Evolutionary conservation across 2,113 vertebrate genomes (phyloP).

Genomic region (Gambusia holbrooki): DNA sequence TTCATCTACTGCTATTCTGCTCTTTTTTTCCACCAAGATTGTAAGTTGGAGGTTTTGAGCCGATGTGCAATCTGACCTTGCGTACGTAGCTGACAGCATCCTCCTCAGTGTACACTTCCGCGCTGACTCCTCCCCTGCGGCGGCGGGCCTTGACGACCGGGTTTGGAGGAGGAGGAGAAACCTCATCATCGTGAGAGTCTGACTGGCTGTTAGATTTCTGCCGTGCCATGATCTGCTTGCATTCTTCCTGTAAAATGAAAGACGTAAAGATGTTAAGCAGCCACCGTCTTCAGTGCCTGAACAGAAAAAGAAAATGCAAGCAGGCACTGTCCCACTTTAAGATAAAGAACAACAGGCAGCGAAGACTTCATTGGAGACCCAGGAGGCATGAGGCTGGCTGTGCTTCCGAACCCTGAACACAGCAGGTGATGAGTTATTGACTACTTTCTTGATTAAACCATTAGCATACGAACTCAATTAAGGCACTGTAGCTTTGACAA

Average conservation of each 20-base stretch:
- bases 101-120: conserved; percentile 97
- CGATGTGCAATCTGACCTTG: conserved; percentile 83
- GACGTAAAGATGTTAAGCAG: background rate
- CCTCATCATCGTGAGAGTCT: conserved; percentile 93
- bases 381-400: conserved; percentile 15
- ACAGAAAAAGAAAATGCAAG: conserved; percentile 10
- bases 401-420: conserved; percentile 30
- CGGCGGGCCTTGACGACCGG: conserved; percentile 91
- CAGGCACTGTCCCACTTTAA: conserved; percentile 25
- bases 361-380: conserved; percentile 35
- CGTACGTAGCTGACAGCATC: conserved; percentile 96
- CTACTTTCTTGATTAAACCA: conserved; percentile 51
- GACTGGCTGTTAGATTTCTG: conserved; percentile 96
- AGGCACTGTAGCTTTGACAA: conserved; percentile 27
- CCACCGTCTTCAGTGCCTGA: background rate
- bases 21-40: background rate
- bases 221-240: conserved; percentile 91
- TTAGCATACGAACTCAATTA: conserved; percentile 51
- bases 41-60: background rate
- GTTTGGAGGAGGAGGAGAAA: conserved; percentile 91
- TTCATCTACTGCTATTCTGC: background rate
- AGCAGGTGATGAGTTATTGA: conserved; percentile 63
- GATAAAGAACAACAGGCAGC: conserved; percentile 37
- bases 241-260: conserved; percentile 87
- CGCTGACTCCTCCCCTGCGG: conserved; percentile 92